Conservation (phyloP, 1,140 invertebrate genomes). For the Drosophila sproati region DNA sequence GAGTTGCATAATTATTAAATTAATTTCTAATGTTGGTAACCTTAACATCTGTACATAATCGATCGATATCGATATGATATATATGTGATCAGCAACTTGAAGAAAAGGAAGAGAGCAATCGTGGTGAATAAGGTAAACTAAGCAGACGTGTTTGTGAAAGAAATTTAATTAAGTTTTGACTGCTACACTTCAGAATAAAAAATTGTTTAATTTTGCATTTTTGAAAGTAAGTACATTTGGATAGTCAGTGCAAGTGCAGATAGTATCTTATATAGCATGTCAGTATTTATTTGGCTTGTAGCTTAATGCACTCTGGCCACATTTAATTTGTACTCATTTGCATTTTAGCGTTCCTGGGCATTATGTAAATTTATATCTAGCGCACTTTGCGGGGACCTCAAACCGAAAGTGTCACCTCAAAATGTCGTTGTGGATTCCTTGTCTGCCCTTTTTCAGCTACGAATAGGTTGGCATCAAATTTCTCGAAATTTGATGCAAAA, state of each 20-base stretch:
- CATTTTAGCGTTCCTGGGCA: constrained; percentile 45
- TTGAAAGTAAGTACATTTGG: too few species aligned
- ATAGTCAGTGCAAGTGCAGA: not conserved
- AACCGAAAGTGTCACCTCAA: constrained; percentile 53
- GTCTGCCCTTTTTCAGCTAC: not conserved
- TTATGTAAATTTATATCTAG: constrained; percentile 77
- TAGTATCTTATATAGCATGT: not conserved
- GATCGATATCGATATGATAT: too few species aligned
- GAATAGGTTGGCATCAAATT: constrained; percentile 5
- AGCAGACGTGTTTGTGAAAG: too few species aligned
- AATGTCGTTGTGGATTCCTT: constrained; percentile 48
- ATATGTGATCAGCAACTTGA: too few species aligned
- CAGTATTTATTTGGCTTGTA: not conserved
- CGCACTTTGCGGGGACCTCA: constrained; percentile 75
- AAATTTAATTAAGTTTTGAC: too few species aligned
- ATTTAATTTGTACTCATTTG: constrained; percentile 67
- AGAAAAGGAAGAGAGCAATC: too few species aligned
- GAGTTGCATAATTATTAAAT: too few species aligned
- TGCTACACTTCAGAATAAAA: too few species aligned
- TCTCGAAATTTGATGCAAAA: constrained; percentile 73
- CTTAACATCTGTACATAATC: too few species aligned
- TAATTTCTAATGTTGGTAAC: too few species aligned
- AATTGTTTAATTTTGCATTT: too few species aligned
- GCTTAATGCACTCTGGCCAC: constrained; percentile 46
- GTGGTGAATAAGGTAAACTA: too few species aligned